Conservation (phyloP, 1,140 invertebrate species). For the Physella acuta region DNA sequence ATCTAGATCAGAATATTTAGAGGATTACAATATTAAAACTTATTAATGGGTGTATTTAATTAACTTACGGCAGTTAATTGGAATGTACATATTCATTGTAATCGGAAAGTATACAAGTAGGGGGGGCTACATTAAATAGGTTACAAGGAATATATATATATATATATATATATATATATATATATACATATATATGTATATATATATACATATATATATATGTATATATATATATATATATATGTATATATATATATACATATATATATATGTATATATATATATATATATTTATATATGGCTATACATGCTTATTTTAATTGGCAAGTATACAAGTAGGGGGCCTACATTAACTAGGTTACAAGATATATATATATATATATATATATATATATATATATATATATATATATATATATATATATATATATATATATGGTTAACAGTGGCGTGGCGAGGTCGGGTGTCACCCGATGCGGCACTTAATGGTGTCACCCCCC, state of each 20-base stretch:
- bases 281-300: conserved; percentile 5
- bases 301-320: conserved; percentile 2
- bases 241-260: not conserved
- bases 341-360: not conserved
- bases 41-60: too few relatives aligned
- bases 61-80: too few relatives aligned
- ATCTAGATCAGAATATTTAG: too few relatives aligned
- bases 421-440: too few relatives aligned
- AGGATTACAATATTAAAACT: too few relatives aligned
- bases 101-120: too few relatives aligned
- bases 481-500: too few relatives aligned
- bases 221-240: conserved; percentile 3
- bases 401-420: conserved; percentile 1
- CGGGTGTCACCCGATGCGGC: too few relatives aligned
- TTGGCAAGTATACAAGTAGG: not conserved
- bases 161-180: not conserved
- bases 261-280: conserved; percentile 1
- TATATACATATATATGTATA: not conserved
- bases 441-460: too few relatives aligned
- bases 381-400: conserved; percentile 1
- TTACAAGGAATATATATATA: too few relatives aligned
- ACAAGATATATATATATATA: not conserved
- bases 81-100: too few relatives aligned
- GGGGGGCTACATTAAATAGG: too few relatives aligned
- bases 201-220: conserved; percentile 9